Evolutionary conservation across 1,140 invertebrate species (phyloP).

Genomic region (Anagrus nilaparvatae): DNA sequence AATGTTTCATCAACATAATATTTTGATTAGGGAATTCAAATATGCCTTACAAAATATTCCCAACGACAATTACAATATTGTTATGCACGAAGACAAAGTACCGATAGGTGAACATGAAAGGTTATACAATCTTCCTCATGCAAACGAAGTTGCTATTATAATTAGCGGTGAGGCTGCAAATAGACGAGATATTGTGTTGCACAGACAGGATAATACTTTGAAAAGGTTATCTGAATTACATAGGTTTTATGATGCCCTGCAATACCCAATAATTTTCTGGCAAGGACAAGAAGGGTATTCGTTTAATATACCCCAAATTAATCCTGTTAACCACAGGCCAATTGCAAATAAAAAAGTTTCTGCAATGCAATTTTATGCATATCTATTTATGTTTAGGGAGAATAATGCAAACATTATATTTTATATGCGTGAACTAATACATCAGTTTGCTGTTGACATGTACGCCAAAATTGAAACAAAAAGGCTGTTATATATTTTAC

Average conservation of each 20-base stretch:
- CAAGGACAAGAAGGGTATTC: not conserved
- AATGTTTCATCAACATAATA: no score
- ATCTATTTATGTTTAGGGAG: conserved; percentile 28
- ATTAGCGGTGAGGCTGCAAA: no score
- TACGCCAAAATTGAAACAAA: conserved; percentile 43
- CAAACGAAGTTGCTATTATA: no score
- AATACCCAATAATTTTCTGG: not conserved
- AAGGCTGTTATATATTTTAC: conserved; percentile 31
- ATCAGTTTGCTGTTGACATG: conserved; percentile 40
- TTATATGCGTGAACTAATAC: conserved; percentile 16
- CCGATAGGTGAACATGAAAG: no score
- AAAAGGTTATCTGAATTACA: conserved; percentile 18
- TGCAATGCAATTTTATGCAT: conserved; percentile 31
- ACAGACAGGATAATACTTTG: conserved; percentile 29
- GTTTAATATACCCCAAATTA: no score
- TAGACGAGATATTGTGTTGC: conserved; percentile 31
- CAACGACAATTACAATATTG: no score
- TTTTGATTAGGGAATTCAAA: no score
- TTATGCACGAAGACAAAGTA: no score
- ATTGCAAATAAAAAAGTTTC: conserved; percentile 28
- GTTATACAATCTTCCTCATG: no score
- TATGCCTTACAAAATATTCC: no score
- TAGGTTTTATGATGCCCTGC: not conserved
- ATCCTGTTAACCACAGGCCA: not conserved
- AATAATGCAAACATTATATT: conserved; percentile 13